Evolutionary conservation across 2,888 invertebrate genomes (phyloP), one percentile per base, ranked within the genome.

Genomic region (Micropterix aruncella): DNA sequence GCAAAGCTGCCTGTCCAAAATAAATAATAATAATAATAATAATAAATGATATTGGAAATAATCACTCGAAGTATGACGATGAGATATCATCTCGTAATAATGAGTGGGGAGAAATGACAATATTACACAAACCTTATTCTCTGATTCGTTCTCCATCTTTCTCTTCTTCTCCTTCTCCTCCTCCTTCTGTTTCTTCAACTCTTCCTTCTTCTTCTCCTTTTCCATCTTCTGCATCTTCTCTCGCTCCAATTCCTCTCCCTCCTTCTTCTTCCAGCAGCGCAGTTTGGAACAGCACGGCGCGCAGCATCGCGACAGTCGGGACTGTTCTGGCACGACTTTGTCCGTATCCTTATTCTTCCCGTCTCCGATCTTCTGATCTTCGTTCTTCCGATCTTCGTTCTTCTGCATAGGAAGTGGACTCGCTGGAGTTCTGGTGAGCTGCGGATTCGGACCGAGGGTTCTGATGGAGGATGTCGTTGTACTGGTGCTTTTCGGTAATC

Each of bases 401-500:
- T 27, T 27, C 12, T 5, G 27, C 5, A 27, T 12, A 7, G 27
- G 27, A 5, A 27, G 27, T 5, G 27, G 27, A 27, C 27, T 27
- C 7, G 27, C 27, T 27, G 27, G 27, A 5, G 27, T 27, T 27
- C 7, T 27, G 7, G 27, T 27, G 27, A 27, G 5, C 27, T 5
- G 55, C 1, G 62, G 63, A 1, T 68, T 69, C 4, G 70, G 70
- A 48, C 63, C 67, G 1, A 69, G 70, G 12, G 38, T 38, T 16
- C 38, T 12, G n/a, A 15, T 15, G 9, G 38, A 12, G 4, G 16
- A n/a, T 19, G 18, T 4, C 3, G 69, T 69, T 0, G 68, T 67
- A 46, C 66, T 65, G 1, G 68, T 68, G 53, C 68, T 69, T 61
- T 68, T 68, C 1, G 69, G 69, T 40, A 70, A 66, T 54, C 70